phyloP scores from a whole-genome alignment of 2,113 vertebrate genomes.

The Cyrtonyx montezumae region DNA sequence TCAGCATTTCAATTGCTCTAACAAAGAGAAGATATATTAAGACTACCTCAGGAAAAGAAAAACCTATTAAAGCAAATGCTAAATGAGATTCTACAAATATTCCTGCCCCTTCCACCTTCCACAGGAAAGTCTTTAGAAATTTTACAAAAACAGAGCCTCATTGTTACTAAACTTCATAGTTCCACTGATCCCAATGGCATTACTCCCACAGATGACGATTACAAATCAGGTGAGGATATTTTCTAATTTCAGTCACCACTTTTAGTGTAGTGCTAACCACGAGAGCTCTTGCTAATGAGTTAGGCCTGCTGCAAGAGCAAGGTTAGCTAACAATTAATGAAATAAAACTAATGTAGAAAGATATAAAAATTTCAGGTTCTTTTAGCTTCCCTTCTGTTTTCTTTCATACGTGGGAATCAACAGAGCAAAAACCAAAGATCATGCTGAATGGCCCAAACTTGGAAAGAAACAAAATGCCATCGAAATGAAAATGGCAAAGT shows the following conservation, averaged over 20 bases:
- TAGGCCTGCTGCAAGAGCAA: background rate
- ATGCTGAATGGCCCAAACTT: background rate
- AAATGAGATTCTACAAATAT: slow-evolving; percentile 6
- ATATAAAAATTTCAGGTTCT: background rate
- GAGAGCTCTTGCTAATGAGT: background rate
- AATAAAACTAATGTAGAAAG: background rate
- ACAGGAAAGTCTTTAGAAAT: background rate
- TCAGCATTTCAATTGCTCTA: background rate
- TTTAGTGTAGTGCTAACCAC: background rate
- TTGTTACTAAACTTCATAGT: background rate
- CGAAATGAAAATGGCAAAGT: slow-evolving; percentile 50
- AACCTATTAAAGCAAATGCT: background rate
- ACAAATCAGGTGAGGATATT: background rate
- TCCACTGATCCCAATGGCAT: background rate
- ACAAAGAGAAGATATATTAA: background rate
- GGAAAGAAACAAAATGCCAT: slow-evolving; percentile 49
- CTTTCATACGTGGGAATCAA: slow-evolving; percentile 10
- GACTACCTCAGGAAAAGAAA: background rate
- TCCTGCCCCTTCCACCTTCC: background rate
- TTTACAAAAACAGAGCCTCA: background rate
- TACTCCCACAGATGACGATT: background rate
- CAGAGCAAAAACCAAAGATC: slow-evolving; percentile 2
- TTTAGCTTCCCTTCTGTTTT: background rate
- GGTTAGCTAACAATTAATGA: background rate
- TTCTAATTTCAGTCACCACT: background rate